These are phyloP conservation scores for Phalacrocorax aristotelis DNA, from an alignment of 2,113 vertebrate species.

Conservation along the genomic window DNA sequence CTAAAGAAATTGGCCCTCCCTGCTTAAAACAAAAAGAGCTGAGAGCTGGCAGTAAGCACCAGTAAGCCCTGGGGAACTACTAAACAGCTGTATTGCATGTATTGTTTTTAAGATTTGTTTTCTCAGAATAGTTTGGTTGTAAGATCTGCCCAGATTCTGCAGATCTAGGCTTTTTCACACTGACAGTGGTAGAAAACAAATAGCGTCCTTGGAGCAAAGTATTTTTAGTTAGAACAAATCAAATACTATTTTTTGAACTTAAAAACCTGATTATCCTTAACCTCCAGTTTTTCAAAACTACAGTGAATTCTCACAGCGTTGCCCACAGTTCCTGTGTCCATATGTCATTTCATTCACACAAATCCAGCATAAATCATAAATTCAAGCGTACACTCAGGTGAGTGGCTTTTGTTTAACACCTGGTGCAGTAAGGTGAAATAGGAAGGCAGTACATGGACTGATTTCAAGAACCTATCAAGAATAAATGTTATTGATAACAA, in stretches of 20 bases:
- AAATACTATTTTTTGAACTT: background rate
- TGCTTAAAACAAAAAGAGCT: background rate
- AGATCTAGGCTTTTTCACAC: background rate
- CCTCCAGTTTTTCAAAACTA: background rate
- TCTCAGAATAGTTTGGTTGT: conserved; percentile 1
- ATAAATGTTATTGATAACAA: background rate
- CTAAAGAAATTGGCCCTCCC: background rate
- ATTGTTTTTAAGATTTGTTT: conserved; percentile 45
- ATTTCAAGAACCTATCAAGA: background rate
- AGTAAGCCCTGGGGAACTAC: conserved; percentile 22
- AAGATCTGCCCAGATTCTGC: background rate
- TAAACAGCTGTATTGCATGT: conserved; percentile 12
- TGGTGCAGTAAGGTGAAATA: background rate
- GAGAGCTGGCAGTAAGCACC: conserved; percentile 36
- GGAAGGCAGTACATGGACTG: background rate
- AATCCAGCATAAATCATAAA: background rate
- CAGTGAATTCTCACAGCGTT: background rate
- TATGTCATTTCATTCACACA: background rate
- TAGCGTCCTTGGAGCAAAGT: background rate
- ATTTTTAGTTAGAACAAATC: background rate
- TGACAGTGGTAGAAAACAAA: conserved; percentile 5
- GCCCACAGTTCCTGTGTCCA: background rate
- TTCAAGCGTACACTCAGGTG: background rate
- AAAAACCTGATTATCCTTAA: background rate
- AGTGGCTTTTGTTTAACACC: background rate